phyloP scores from a whole-genome alignment of 92 coral and sea anemone genomes.

The Nematostella vectensis region DNA sequence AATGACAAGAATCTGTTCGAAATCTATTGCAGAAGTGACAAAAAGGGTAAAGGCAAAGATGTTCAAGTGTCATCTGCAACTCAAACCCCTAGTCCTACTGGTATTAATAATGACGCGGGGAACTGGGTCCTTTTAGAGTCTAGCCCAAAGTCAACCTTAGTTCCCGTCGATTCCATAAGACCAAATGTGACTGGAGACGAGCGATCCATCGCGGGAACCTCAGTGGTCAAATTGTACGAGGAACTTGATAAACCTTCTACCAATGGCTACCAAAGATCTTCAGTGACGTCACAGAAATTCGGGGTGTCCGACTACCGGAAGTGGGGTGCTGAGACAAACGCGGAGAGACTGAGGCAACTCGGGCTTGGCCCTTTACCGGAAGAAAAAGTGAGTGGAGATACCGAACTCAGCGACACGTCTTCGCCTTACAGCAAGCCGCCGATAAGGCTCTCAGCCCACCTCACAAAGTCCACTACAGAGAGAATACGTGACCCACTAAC shows the following conservation, averaged over 20 bases:
- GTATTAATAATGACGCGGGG: too few relatives aligned
- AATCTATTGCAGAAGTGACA: too few relatives aligned
- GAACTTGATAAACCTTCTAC: not conserved
- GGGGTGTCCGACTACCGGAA: constrained; percentile 4
- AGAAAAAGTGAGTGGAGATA: not conserved
- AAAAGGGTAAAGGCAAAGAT: too few relatives aligned
- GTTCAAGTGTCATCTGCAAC: too few relatives aligned
- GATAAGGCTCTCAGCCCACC: not conserved
- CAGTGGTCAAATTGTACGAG: not conserved
- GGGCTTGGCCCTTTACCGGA: not conserved
- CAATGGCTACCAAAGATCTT: not conserved
- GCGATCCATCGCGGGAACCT: not conserved
- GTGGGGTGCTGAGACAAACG: not conserved
- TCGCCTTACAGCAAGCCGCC: not conserved
- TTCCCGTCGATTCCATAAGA: not conserved
- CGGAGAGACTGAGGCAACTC: not conserved
- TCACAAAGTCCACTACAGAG: not conserved
- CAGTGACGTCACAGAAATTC: constrained; percentile 1
- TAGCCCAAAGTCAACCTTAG: not conserved
- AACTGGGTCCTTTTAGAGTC: not conserved
- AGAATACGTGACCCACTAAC: not conserved
- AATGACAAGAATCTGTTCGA: too few relatives aligned
- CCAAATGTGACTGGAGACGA: not conserved
- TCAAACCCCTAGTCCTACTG: too few relatives aligned
- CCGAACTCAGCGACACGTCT: not conserved